A percentile compares a stretch with the other conserved stretches of the same genome.
phyloP scores from a whole-genome alignment of 2,113 vertebrate species.

The Danionella cerebrum region DNA sequence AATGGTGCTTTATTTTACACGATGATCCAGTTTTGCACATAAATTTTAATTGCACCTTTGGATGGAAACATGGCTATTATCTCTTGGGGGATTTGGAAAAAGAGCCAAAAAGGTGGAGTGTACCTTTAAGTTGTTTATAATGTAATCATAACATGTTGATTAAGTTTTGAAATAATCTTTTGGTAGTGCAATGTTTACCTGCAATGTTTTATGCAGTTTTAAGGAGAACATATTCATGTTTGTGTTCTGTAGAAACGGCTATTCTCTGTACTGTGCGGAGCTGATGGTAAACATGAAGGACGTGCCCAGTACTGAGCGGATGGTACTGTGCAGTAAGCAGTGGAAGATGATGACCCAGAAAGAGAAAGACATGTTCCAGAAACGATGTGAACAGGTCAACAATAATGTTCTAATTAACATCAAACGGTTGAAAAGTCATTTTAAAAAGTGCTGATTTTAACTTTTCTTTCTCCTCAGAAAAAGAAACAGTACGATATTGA shows the following conservation, averaged over 20 bases:
- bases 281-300: conserved; percentile 79
- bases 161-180: too few relatives aligned
- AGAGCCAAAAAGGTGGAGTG: too few relatives aligned
- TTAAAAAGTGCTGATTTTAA: not conserved
- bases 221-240: not conserved
- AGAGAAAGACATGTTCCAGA: conserved; percentile 75
- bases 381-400: conserved; percentile 69
- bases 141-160: too few relatives aligned
- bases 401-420: not conserved
- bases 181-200: too few relatives aligned
- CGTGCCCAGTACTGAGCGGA: conserved; percentile 69
- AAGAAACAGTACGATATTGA: conserved; percentile 74
- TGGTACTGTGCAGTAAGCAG: conserved; percentile 74
- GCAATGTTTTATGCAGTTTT: not conserved
- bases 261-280: conserved; percentile 71
- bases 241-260: conserved; percentile 57
- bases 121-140: too few relatives aligned
- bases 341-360: conserved; percentile 75
- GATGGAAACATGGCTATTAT: too few relatives aligned
- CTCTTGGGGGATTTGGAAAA: too few relatives aligned
- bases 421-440: too few relatives aligned
- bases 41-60: too few relatives aligned
- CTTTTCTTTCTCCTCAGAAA: conserved; percentile 47
- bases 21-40: too few relatives aligned
- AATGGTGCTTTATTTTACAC: too few relatives aligned